Evolutionary conservation across 2,888 invertebrate genomes (phyloP).

Genomic region (Lydus trimaculatus): DNA sequence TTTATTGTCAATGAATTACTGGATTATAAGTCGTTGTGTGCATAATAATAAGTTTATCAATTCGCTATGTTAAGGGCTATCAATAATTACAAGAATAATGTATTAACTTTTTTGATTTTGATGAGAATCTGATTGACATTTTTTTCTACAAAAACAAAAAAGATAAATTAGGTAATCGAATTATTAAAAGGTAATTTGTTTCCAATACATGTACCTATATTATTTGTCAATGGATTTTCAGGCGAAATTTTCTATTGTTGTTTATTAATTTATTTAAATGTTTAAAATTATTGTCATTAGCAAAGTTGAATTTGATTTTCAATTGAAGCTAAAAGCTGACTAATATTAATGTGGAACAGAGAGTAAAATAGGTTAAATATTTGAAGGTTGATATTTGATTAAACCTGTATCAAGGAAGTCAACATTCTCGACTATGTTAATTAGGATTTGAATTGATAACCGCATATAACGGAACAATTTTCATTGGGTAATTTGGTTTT

Average conservation of each 20-base stretch:
- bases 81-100: neutral
- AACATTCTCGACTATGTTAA: neutral
- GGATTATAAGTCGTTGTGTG: neutral
- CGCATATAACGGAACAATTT: conserved; percentile 21
- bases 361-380: neutral
- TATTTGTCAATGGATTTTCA: neutral
- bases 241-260: neutral
- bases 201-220: too few relatives aligned
- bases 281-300: too few relatives aligned
- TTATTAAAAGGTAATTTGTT: too few relatives aligned
- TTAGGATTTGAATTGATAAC: conserved; percentile 17
- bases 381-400: neutral
- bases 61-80: neutral
- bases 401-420: neutral
- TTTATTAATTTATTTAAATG: neutral
- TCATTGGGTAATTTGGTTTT: conserved; percentile 24
- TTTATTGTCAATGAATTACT: neutral
- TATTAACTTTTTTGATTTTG: too few relatives aligned
- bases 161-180: too few relatives aligned
- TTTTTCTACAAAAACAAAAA: too few relatives aligned
- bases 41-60: neutral
- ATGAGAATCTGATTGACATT: too few relatives aligned
- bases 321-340: too few relatives aligned
- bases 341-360: neutral
- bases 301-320: too few relatives aligned